Evolutionary conservation across 2,113 vertebrate genomes (phyloP), one percentile per base, ranked within the genome.

Genomic region (Pleuronectes platessa): DNA sequence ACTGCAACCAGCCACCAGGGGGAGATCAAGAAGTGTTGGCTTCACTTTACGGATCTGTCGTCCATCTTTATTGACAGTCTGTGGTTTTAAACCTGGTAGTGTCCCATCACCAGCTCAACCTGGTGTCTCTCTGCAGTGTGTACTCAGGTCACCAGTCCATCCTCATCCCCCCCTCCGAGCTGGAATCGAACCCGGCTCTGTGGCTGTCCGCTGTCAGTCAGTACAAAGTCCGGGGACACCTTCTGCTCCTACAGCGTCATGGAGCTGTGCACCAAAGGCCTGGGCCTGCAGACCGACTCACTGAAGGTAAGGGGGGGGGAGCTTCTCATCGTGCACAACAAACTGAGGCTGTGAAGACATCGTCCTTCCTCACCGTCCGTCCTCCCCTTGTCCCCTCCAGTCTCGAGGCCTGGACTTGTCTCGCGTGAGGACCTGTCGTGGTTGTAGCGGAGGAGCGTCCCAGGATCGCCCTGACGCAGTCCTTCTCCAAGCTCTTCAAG

Each of bases 231-330:
- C 94, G 98, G 8, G n/a, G 98, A 99, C 92, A 98, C 97, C 0
- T 99, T 99, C 91, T 99, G 98, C 78, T 99, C 98, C 76, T 99
- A 99, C 89, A 98, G 97, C 0, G 98, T 99, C 86, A 99, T 99
- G 98, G 98, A 99, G 89, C 96, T 98, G 27, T 99, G 97, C 87
- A 99, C 97, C 87, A 97, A 97, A 91, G 96, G 97, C 15, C 96
- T 99, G 0, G 97, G 97, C 66, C 95, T 96, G 0, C 97, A 98
- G 91, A 99, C 97, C 0, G 97, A 99, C 80, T 91, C 95, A 0
- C 94, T 99, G 71, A 99, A 98, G 97, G 98, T 99, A 86, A 1
- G 4, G 61, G 1, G 4, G n/a, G n/a, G 23, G 21, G 47, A 42
- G 47, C 47, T 51, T 18, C 18, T 18, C 18, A 18, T 15, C 15